Conservation (phyloP, 2,113 vertebrate genomes). For the Oostethus manadensis region DNA sequence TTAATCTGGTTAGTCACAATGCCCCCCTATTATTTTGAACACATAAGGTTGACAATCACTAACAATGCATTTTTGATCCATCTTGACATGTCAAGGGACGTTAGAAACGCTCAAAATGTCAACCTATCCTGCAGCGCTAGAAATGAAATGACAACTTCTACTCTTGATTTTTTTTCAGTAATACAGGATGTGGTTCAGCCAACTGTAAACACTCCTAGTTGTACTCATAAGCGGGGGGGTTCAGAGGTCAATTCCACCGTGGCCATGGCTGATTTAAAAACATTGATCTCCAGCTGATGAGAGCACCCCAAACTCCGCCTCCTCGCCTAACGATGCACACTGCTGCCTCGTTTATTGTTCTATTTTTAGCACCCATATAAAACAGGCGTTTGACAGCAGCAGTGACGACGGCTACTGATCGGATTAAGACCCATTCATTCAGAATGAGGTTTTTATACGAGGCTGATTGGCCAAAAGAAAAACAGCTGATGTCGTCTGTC, state of each 20-base stretch:
- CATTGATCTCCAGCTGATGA: slow-evolving; percentile 56
- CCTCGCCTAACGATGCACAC: not conserved
- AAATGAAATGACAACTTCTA: not conserved
- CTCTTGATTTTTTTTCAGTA: not conserved
- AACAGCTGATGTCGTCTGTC: not conserved
- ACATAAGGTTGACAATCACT: no score
- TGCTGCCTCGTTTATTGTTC: not conserved
- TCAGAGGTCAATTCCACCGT: slow-evolving; percentile 31
- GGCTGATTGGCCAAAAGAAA: slow-evolving; percentile 12
- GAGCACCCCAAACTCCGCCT: slow-evolving; percentile 8
- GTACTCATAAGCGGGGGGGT: slow-evolving; percentile 21
- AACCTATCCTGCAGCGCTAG: no score
- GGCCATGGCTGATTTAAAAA: slow-evolving; percentile 46
- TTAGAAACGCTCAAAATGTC: no score
- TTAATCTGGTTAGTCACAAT: no score
- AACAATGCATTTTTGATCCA: no score
- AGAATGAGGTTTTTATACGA: no score
- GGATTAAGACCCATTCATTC: no score
- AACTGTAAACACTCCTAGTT: slow-evolving; percentile 1
- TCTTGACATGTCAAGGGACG: no score
- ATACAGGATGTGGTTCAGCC: not conserved
- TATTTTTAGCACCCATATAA: not conserved
- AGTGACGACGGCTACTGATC: no score
- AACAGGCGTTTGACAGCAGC: not conserved
- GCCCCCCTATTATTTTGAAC: no score